phyloP scores from a whole-genome alignment of 35 echinoderm and acorn worm species.

The Eucidaris tribuloides region DNA sequence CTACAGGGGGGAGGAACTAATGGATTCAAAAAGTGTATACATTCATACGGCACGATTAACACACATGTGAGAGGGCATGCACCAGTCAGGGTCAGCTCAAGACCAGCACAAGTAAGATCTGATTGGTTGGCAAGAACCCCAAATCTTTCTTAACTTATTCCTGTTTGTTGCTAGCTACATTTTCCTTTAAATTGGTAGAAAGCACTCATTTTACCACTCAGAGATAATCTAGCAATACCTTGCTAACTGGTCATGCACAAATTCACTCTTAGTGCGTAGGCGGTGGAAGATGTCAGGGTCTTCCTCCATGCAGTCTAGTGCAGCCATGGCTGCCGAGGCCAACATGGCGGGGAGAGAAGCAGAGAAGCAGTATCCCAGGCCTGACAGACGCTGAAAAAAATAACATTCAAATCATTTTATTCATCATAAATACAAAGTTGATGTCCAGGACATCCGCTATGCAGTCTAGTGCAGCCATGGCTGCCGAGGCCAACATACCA shows the following conservation, averaged over 20 bases:
- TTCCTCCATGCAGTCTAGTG: constrained; percentile 68
- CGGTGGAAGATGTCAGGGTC: constrained; percentile 61
- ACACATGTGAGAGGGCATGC: not conserved
- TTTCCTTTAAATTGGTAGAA: too few species aligned
- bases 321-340: constrained; percentile 67
- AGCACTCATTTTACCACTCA: not conserved
- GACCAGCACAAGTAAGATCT: too few species aligned
- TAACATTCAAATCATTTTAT: not conserved
- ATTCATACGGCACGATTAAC: not conserved
- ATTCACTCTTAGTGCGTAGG: constrained; percentile 50
- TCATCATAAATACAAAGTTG: not conserved
- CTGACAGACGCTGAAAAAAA: constrained; percentile 68
- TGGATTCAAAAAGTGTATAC: too few species aligned
- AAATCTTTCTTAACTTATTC: too few species aligned
- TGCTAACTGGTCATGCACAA: constrained; percentile 64
- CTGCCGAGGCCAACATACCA: constrained; percentile 75
- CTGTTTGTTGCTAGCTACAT: too few species aligned
- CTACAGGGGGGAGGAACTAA: too few species aligned
- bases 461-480: constrained; percentile 68
- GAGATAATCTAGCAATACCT: constrained; percentile 44
- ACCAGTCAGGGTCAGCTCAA: not conserved
- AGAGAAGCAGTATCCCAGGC: constrained; percentile 96
- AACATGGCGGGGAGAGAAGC: constrained; percentile 91
- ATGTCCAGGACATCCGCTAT: too few species aligned
- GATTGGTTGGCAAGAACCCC: too few species aligned